Evolutionary conservation across 2,113 vertebrate genomes (phyloP).

Genomic region (Pongo pygmaeus): DNA sequence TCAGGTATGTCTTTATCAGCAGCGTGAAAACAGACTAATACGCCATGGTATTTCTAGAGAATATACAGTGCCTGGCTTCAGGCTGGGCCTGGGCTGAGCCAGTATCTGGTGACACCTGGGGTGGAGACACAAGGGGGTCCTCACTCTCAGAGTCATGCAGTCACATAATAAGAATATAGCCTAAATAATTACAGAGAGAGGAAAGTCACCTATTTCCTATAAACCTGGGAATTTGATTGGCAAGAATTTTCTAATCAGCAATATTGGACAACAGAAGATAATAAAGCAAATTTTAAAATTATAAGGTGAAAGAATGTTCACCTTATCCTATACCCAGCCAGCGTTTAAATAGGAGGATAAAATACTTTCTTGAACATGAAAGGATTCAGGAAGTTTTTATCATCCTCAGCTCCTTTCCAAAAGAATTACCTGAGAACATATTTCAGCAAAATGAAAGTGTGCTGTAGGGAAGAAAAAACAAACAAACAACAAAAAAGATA

Average conservation of each 20-base stretch:
- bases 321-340: not conserved
- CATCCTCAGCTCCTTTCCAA: not conserved
- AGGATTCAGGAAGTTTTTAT: not conserved
- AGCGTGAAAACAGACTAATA: no score
- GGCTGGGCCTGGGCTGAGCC: not conserved
- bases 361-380: not conserved
- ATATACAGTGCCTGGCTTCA: not conserved
- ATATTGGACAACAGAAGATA: not conserved
- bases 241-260: not conserved
- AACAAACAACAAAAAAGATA: not conserved
- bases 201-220: not conserved
- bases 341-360: not conserved
- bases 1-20: no score
- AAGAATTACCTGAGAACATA: not conserved
- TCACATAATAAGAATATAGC: not conserved
- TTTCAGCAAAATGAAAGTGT: not conserved
- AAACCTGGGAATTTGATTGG: not conserved
- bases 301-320: not conserved
- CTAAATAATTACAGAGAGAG: not conserved
- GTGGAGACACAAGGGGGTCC: not conserved
- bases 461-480: not conserved
- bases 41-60: not conserved
- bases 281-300: slow-evolving; percentile 3
- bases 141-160: not conserved
- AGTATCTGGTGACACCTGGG: not conserved